Conservation (phyloP, 1,140 invertebrate genomes). For the Leptinotarsa lineolata region DNA sequence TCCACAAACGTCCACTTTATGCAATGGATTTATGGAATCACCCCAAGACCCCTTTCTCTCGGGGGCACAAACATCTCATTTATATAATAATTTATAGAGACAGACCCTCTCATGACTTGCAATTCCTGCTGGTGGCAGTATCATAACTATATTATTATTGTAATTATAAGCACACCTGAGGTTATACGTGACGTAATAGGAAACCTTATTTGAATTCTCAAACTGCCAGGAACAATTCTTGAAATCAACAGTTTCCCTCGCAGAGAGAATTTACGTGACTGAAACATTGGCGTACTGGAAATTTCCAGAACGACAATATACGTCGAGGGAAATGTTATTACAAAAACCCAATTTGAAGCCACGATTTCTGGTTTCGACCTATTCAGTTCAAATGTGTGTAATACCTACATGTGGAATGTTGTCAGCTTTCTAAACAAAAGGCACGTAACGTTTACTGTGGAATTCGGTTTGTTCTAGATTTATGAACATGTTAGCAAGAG, state of each 20-base stretch:
- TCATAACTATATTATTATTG: slow-evolving; percentile 38
- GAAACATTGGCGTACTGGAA: slow-evolving; percentile 1
- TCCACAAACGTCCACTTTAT: too few relatives aligned
- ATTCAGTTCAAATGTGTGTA: too few relatives aligned
- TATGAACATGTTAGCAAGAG: not conserved
- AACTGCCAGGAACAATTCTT: slow-evolving; percentile 33
- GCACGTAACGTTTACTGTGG: not conserved
- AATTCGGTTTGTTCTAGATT: not conserved
- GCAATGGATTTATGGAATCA: too few relatives aligned
- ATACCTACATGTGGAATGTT: too few relatives aligned
- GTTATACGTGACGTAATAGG: slow-evolving; percentile 32
- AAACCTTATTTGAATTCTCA: slow-evolving; percentile 32
- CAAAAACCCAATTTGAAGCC: too few relatives aligned
- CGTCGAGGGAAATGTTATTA: not conserved
- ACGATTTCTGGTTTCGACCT: too few relatives aligned
- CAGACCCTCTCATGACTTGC: not conserved
- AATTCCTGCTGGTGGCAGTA: slow-evolving; percentile 22
- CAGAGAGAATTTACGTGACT: not conserved
- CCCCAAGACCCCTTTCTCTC: not conserved
- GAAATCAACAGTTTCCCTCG: slow-evolving; percentile 32
- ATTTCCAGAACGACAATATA: not conserved
- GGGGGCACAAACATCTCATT: slow-evolving; percentile 1
- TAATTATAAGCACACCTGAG: slow-evolving; percentile 35
- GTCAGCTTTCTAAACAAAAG: not conserved
- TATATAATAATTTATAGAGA: slow-evolving; percentile 12